Evolutionary conservation across 2,888 invertebrate species (phyloP), one percentile per base, ranked within the genome.

Genomic region (Andrena hattorfiana): DNA sequence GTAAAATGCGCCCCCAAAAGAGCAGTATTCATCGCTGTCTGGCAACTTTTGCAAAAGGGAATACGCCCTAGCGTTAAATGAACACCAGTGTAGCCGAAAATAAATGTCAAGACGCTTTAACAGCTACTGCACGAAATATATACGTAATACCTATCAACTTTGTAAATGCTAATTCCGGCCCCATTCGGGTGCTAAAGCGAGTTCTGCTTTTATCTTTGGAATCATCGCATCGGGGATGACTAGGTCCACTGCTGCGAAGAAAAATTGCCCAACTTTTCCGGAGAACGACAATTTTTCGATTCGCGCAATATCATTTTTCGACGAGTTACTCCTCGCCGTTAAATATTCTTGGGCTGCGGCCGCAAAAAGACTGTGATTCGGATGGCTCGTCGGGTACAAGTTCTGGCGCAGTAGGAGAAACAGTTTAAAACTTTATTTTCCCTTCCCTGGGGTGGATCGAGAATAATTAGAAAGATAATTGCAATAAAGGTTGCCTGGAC

Each of bases 391-490:
- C 73, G 67, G 51, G 75, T 63, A 49, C 54, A 20, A 42, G 74
- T 23, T 20, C 23, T 7, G 59, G 35, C 49, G 66, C 54, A 69
- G 59, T 49, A 63, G 49, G 32, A n/a, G 23, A 42, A 35, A 62
- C 20, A 48, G 30, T n/a, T 56, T 49, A 35, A 63, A 48, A 3
- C 23, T 30, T 72, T 75, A 23, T 68, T 83, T 77, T 56, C 51
- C 71, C 26, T 35, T 62, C 63, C 28, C 42, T 54, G 20, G 26
- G 67, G 67, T 54, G 66, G 70, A 60, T 68, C 67, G 68, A 64
- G 77, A 81, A 84, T 88, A 88, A 87, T 86, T 86, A 80, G 73
- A 77, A 83, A 78, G 83, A 88, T 83, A 86, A 86, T 88, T 80
- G 80, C 71, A 83, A 85, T 64, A 80, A 85, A 86, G 85, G 81